A percentile compares a stretch with the other conserved stretches of the same genome.
Evolutionary conservation across 2,797 vertebrate species (phyloP).

Genomic region (Tinamus major): DNA sequence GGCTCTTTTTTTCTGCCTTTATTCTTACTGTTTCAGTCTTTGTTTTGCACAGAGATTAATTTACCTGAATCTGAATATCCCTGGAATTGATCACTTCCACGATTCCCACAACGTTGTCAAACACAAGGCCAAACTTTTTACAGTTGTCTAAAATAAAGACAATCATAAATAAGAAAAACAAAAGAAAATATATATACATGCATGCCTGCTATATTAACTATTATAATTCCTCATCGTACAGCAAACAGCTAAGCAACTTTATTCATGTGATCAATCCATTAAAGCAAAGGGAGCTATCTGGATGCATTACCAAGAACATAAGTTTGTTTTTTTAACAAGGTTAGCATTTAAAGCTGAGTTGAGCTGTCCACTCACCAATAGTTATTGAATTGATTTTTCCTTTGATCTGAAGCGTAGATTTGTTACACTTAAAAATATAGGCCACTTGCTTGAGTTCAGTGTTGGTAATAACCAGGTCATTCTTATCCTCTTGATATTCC

Average conservation of each 20-base stretch:
- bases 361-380: slow-evolving; percentile 81
- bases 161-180: slow-evolving; percentile 13
- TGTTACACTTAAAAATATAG: slow-evolving; percentile 92
- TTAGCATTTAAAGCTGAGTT: background rate
- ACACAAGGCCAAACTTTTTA: slow-evolving; percentile 95
- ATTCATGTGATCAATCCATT: background rate
- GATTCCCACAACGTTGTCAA: slow-evolving; percentile 96
- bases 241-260: background rate
- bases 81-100: slow-evolving; percentile 97
- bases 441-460: slow-evolving; percentile 95
- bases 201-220: background rate
- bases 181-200: background rate
- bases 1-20: background rate
- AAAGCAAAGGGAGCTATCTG: background rate
- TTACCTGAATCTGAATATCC: slow-evolving; percentile 93
- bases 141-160: slow-evolving; percentile 89
- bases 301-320: background rate
- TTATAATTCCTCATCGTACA: background rate
- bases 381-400: slow-evolving; percentile 99
- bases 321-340: background rate
- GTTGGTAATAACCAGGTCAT: slow-evolving; percentile 90
- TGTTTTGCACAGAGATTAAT: background rate
- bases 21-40: background rate
- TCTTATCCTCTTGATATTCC: slow-evolving; percentile 94
- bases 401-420: slow-evolving; percentile 92